Conservation (phyloP, 2,113 vertebrate genomes). For the pig (Sus scrofa) region DNA sequence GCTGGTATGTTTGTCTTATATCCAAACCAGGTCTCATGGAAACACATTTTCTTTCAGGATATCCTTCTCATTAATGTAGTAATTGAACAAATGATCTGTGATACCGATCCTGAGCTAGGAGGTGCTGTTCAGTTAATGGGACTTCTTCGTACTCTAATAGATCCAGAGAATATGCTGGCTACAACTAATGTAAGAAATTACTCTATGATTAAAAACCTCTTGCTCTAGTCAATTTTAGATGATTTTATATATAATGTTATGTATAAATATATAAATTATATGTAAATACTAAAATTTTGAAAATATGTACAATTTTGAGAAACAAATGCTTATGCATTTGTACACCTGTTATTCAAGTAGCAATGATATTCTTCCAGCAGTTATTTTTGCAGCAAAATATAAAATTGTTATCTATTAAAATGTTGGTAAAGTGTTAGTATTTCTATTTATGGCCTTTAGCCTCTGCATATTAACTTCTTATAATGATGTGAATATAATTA, state of each 20-base stretch:
- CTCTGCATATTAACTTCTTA: conserved; percentile 2
- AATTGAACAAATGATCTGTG: conserved; percentile 99
- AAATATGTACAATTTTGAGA: background rate
- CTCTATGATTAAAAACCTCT: conserved; percentile 77
- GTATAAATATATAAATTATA: background rate
- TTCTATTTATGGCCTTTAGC: conserved; percentile 12
- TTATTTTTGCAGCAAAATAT: conserved; percentile 46
- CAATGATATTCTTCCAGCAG: background rate
- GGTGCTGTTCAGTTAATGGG: conserved; percentile 99
- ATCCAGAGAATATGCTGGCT: conserved; percentile 99
- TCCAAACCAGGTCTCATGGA: conserved; percentile 49
- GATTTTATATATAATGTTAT: conserved; percentile 40
- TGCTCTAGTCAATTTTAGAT: conserved; percentile 55
- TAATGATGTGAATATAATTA: background rate
- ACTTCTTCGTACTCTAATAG: conserved; percentile 97
- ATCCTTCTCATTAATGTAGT: conserved; percentile 99
- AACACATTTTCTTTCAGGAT: conserved; percentile 89
- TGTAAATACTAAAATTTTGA: background rate
- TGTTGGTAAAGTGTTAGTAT: conserved; percentile 50
- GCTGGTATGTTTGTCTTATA: conserved; percentile 11
- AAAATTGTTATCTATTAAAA: background rate
- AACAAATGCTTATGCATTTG: conserved; percentile 8
- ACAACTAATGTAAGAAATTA: conserved; percentile 95
- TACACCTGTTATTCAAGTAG: background rate
- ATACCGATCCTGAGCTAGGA: conserved; percentile 97